phyloP scores from a whole-genome alignment of 1,140 invertebrate species.

The Bacillus rossius region DNA sequence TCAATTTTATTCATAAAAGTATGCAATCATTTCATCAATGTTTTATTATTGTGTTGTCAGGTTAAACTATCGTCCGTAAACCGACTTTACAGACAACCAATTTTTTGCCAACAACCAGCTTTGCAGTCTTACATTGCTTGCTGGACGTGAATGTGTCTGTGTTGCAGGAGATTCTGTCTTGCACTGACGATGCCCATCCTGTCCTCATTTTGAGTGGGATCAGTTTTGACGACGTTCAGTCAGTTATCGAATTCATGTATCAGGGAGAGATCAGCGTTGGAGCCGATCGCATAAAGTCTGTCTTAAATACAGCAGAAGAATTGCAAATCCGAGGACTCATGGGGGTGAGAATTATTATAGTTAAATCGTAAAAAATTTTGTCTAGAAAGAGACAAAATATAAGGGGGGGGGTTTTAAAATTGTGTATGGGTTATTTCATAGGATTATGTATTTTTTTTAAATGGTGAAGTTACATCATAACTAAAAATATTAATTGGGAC shows the following conservation, averaged over 20 bases:
- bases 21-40: too few relatives aligned
- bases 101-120: too few relatives aligned
- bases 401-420: not conserved
- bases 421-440: too few relatives aligned
- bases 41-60: too few relatives aligned
- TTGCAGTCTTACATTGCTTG: too few relatives aligned
- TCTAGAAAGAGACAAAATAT: not conserved
- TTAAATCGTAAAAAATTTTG: not conserved
- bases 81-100: too few relatives aligned
- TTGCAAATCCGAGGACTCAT: conserved; percentile 47
- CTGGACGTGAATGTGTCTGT: conserved; percentile 11
- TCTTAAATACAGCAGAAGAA: conserved; percentile 46
- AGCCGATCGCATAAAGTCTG: conserved; percentile 41
- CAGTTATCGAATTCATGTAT: conserved; percentile 53
- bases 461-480: too few relatives aligned
- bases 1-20: too few relatives aligned
- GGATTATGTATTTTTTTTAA: too few relatives aligned
- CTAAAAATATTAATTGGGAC: too few relatives aligned
- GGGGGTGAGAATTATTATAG: conserved; percentile 40
- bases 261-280: conserved; percentile 50
- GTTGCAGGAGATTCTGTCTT: conserved; percentile 41
- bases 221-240: conserved; percentile 43
- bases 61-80: too few relatives aligned
- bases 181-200: conserved; percentile 43
- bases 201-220: conserved; percentile 49